Evolutionary conservation across 2,888 invertebrate species (phyloP), one percentile per base, ranked within the genome.

Genomic region (Rapana venosa): DNA sequence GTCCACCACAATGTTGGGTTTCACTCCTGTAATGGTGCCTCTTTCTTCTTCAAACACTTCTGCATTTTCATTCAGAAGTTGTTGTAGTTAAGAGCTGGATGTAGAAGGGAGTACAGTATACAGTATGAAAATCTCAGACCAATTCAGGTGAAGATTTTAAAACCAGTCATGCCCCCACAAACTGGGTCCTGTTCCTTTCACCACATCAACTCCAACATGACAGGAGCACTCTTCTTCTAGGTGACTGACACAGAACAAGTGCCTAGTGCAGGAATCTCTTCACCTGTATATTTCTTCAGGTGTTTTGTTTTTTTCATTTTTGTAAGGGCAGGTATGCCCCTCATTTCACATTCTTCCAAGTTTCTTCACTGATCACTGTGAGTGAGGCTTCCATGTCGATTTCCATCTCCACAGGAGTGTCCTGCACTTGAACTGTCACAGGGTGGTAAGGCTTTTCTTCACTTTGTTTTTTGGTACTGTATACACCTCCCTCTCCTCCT

Each of bases 381-480:
- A 91, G n/a, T 32, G 89, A 87, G 4, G 88, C 90, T 22, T 89
- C 87, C 13, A 89, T 90, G 36, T 91, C 91, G 8, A 91, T n/a
- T 74, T 90, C 87, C 87, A 89, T 90, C 26, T 70, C 66, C 22
- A 79, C 26, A 30, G 87, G 22, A 30, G 85, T 58, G 22, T 36
- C 81, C 70, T 70, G 79, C 79, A 88, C 77, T 61, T 74, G 83
- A 35, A 56, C 47, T 61, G 90, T 61, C 17, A 47, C 87, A 26
- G 77, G n/a, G n/a, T n/a, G 6, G 56, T 56, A 77, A 1, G 87
- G 74, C 15, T 74, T 87, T 26, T 36, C 87, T 70, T 77, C 77
- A 56, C 30, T 77, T 15, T 87, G 47, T 13, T 20, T 20, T n/a
- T 26, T 87, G 77, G 47, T 6, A 87, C n/a, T 13, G 77, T 47